A percentile compares a stretch with the other conserved stretches of the same genome.
Conservation (phyloP, 2,888 invertebrate genomes). For the Cheilosia scutellata region DNA sequence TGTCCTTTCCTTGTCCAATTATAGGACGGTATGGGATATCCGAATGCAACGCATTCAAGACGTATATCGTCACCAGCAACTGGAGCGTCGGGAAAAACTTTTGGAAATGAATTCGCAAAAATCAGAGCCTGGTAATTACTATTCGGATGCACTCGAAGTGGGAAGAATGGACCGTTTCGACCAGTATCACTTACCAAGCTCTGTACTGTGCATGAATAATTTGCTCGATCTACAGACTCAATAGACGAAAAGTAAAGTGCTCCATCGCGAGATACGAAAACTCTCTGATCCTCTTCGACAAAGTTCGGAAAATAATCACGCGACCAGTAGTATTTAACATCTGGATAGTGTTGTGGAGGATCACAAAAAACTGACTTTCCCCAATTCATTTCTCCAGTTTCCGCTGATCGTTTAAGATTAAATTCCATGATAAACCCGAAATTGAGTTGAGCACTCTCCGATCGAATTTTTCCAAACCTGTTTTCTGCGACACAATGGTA, state of each 20-base stretch:
- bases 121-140: conserved; percentile 95
- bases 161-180: conserved; percentile 95
- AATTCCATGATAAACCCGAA: conserved; percentile 97
- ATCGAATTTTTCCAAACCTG: conserved; percentile 93
- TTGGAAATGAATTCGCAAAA: conserved; percentile 97
- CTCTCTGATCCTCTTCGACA: conserved; percentile 95
- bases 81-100: conserved; percentile 97
- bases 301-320: conserved; percentile 95
- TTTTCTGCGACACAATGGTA: conserved; percentile 98
- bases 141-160: conserved; percentile 91
- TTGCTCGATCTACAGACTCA: conserved; percentile 94
- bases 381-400: conserved; percentile 95
- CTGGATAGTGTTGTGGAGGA: conserved; percentile 96
- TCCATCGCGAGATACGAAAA: conserved; percentile 97
- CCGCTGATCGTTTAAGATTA: conserved; percentile 93
- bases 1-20: conserved; percentile 94
- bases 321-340: conserved; percentile 96
- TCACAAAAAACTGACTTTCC: conserved; percentile 96
- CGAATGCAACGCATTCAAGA: conserved; percentile 97
- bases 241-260: conserved; percentile 97
- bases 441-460: conserved; percentile 93
- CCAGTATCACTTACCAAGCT: conserved; percentile 94
- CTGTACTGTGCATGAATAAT: conserved; percentile 96
- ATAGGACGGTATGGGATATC: conserved; percentile 96
- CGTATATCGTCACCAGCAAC: conserved; percentile 95